Evolutionary conservation across 2,888 invertebrate genomes (phyloP).

Genomic region (Eristalinus sepulchralis): DNA sequence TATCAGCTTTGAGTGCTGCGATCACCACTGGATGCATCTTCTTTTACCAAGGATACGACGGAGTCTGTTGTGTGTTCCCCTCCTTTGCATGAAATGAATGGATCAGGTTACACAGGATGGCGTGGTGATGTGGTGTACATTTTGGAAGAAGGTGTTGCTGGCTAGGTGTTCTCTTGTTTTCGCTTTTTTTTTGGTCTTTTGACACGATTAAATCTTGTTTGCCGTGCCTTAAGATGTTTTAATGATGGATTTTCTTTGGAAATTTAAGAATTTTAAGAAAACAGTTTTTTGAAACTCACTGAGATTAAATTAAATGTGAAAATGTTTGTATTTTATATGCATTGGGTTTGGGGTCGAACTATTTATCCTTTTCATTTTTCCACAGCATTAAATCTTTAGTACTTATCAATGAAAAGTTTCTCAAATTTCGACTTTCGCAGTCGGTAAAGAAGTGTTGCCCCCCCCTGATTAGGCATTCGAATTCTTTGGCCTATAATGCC

Average conservation of each 20-base stretch:
- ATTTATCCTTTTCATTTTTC: too few relatives aligned
- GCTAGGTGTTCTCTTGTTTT: neutral
- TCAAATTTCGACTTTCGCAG: too few relatives aligned
- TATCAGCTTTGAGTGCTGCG: constrained; percentile 69
- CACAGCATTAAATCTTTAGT: too few relatives aligned
- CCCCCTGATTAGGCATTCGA: too few relatives aligned
- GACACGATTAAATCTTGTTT: neutral
- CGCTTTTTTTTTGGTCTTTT: too few relatives aligned
- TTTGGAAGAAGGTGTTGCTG: constrained; percentile 3
- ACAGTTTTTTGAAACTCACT: too few relatives aligned
- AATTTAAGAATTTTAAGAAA: neutral
- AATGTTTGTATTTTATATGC: too few relatives aligned
- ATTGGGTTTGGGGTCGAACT: too few relatives aligned
- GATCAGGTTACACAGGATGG: constrained; percentile 60
- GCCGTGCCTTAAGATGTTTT: neutral
- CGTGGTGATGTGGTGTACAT: constrained; percentile 38
- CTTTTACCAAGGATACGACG: constrained; percentile 44
- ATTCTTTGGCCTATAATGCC: too few relatives aligned
- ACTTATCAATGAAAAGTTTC: too few relatives aligned
- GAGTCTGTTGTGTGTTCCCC: constrained; percentile 28
- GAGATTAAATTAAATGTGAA: too few relatives aligned
- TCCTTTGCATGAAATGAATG: constrained; percentile 50
- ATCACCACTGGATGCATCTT: constrained; percentile 69
- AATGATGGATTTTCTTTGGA: neutral
- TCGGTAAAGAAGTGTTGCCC: too few relatives aligned